Base-by-base conservation (phyloP, 1,140 invertebrate species). In the Atta cephalotes region DNA sequence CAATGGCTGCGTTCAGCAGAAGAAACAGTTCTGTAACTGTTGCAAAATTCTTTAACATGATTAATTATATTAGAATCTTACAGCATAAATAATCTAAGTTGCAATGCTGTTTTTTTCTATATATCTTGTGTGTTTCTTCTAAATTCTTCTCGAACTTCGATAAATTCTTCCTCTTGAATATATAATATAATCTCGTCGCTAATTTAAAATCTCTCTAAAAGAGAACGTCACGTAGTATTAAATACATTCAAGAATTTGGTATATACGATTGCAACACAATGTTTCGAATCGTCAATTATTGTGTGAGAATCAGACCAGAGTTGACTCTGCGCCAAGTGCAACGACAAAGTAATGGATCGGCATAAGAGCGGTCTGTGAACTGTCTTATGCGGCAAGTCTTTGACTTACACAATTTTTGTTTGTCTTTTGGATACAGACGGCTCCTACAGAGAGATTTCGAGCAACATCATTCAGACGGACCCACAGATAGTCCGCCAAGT, bases 271-370 rank as follows among this genome's bases (percentile, higher is more conserved):
- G 63, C 28, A 66, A 25, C 21, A 25, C 5, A 35, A 45, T 10
- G 56, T 35, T 62, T 28, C n/a, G 35, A 45, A 9, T 3, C 16
- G 74, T 35, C 56, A 31, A 12, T 62, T 9, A 10, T 62, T 31
- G 35, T 9, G 56, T 21, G 53, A 77, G 31, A 60, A 21, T 60
- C 56, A 45, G 21, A 62, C 10, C 58, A 58, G 58, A 65, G 21
- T 78, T 78, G 76, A 78, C 39, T 25, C 58, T 78, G 58, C 39
- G 58, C 39, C 76, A 78, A 78, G 45, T 78, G 58, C 58, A 78
- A 65, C 39, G 76, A 78, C 58, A 25, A 78, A 78, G 58, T 78
- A 62, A 78, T 45, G 39, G 58, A 65, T 18, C 16, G 58, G 18
- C 39, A 25, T 25, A 78, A 78, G 39, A 58, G 74, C 74, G 74